Evolutionary conservation across 2,888 invertebrate species (phyloP), one percentile per base, ranked within the genome.

Genomic region (Mayetiola destructor): DNA sequence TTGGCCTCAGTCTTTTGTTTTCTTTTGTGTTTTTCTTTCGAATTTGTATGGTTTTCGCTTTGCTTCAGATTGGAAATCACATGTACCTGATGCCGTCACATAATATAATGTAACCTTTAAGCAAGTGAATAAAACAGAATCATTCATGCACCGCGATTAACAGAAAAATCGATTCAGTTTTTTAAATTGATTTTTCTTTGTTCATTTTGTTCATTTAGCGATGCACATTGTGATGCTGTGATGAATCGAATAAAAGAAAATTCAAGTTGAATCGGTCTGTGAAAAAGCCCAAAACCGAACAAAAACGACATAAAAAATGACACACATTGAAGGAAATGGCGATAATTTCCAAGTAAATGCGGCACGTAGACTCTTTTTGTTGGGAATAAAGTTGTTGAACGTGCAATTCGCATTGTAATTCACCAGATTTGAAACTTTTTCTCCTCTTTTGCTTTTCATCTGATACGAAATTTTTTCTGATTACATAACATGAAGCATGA

Each of bases 161-260:
- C 48, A 48, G 27, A 48, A 23, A 48, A 27, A 48, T 27, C 27
- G 48, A 48, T 27, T 27, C 27, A 23, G 27, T 27, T 48, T 48
- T 48, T 48, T n/a, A 48, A 48, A 48, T 48, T 48, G 48, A 48
- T 48, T 48, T 48, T 48, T 27, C 27, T 48, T 48, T 48, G 48
- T 27, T 48, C 23, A 32, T 32, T 8, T 32, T 12, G 23, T 21
- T 3, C 42, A 10, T 16, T 14, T 48, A n/a, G 2, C 39, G 2
- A 2, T 39, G 12, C 20, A 20, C 20, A 3, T 27, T 5, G n/a
- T 23, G 14, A 5, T 48, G 27, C 29, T 16, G n/a, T 27, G 48
- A 27, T 48, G 48, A 40, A 40, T 21, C 21, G 40, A 40, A 40
- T 9, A 3, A 9, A 36, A 3, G 14, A n/a, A n/a, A n/a, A n/a